These are phyloP conservation scores for Microcebus murinus DNA, from an alignment of 2,113 vertebrate genomes.

Conservation along the genomic window DNA sequence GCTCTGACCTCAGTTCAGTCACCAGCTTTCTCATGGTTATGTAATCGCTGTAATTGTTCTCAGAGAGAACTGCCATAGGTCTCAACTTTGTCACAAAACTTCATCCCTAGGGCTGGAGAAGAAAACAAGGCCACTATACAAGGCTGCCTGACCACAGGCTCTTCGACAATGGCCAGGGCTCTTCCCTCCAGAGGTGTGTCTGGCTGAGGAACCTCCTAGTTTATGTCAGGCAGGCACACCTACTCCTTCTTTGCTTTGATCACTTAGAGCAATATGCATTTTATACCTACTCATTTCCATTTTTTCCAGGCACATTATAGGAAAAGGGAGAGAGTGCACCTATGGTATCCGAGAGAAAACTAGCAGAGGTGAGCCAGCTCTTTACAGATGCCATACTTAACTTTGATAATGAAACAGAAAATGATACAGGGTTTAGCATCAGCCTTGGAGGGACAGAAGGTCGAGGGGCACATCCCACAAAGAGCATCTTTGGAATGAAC, in stretches of 20 bases:
- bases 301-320: neutral
- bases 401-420: neutral
- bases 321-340: neutral
- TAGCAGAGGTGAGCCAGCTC: neutral
- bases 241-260: neutral
- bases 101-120: neutral
- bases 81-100: neutral
- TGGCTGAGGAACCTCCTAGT: neutral
- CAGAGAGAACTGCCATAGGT: neutral
- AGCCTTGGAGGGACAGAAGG: neutral
- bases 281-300: neutral
- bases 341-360: neutral
- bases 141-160: no score
- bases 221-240: neutral
- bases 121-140: neutral
- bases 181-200: neutral
- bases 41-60: neutral
- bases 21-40: neutral
- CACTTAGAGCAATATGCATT: neutral
- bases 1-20: neutral
- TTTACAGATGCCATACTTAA: neutral
- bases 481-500: neutral
- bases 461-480: neutral
- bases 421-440: neutral
- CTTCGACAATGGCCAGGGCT: neutral